phyloP scores from a whole-genome alignment of 2,113 vertebrate genomes.

The Corynorhinus townsendii region DNA sequence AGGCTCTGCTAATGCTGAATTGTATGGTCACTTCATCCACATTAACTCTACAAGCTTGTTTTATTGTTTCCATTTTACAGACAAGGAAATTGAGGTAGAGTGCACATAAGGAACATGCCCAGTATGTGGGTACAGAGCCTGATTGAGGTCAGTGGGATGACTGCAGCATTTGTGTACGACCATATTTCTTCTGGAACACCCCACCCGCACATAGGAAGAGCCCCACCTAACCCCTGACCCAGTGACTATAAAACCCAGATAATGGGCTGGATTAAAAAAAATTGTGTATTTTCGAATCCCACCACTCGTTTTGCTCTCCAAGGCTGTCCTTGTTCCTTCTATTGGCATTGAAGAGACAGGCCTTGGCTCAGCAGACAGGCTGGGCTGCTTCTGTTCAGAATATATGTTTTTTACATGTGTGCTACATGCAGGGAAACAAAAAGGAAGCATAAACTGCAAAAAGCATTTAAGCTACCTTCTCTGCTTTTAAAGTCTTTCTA shows the following conservation, averaged over 20 bases:
- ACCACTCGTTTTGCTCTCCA: not conserved
- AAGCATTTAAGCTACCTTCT: not conserved
- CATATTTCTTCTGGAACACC: not conserved
- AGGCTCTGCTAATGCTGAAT: not conserved
- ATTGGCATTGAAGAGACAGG: not conserved
- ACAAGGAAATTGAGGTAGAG: not conserved
- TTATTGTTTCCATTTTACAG: not conserved
- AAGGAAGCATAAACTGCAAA: not conserved
- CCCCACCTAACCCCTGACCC: not conserved
- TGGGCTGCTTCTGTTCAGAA: not conserved
- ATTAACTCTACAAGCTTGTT: not conserved
- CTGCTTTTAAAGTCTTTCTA: constrained; percentile 4
- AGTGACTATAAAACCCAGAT: not conserved
- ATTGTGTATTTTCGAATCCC: not conserved
- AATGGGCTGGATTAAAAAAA: not conserved
- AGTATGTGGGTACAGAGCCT: not conserved
- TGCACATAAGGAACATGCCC: not conserved
- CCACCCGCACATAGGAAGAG: not conserved
- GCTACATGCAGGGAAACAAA: not conserved
- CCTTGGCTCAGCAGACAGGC: not conserved
- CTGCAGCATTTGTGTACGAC: not conserved
- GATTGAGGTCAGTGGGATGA: not conserved
- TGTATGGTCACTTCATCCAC: not conserved
- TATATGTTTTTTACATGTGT: not conserved
- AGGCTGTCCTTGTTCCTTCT: not conserved